Evolutionary conservation across 2,113 vertebrate genomes (phyloP), one percentile per base, ranked within the genome.

Genomic region (Stercorarius parasiticus): DNA sequence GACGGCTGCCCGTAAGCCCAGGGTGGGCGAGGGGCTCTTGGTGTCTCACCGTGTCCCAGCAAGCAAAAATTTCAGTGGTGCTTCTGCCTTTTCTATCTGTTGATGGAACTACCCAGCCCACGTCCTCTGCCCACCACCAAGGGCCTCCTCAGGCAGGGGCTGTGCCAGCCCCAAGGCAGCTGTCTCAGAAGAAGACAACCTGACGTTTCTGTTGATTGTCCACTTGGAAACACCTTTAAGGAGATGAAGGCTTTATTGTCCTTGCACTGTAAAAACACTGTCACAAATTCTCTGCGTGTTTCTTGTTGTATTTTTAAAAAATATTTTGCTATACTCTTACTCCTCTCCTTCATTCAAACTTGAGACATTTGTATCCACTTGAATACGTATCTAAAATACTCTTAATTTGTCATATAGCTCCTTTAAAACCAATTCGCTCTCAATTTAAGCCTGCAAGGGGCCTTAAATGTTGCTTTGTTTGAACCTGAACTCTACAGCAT

Each of bases 1-100:
- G 2, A 7, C 1, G 2, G 20, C 56, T 71, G 52, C 9, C 22
- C 22, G 26, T n/a, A 43, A 30, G 21, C 22, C 18, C 2, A 3
- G 40, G 11, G 15, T 8, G 5, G 42, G 17, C 0, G 0, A 9
- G 42, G 15, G 10, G 17, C 5, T 81, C 34, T 76, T 3, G 3
- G 27, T 4, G 2, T 52, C 43, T 70, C 0, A 0, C 25, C 9
- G 7, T 8, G 20, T 58, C 34, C 34, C 76, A 86, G 43, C 2
- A 12, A 70, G 49, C 20, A 81, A 42, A 53, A 0, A 4, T 66
- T 77, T 82, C 43, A 71, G 25, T 21, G 9, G 11, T 40, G 38
- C 19, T 71, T 65, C 64, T 94, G 56, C 29, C 18, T 82, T 53
- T 65, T 65, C 6, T 58, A 30, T 38, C 26, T 89, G 32, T 19